These are phyloP conservation scores for Gephyroberyx darwinii DNA, from an alignment of 2,797 vertebrate species.

Conservation along the genomic window DNA sequence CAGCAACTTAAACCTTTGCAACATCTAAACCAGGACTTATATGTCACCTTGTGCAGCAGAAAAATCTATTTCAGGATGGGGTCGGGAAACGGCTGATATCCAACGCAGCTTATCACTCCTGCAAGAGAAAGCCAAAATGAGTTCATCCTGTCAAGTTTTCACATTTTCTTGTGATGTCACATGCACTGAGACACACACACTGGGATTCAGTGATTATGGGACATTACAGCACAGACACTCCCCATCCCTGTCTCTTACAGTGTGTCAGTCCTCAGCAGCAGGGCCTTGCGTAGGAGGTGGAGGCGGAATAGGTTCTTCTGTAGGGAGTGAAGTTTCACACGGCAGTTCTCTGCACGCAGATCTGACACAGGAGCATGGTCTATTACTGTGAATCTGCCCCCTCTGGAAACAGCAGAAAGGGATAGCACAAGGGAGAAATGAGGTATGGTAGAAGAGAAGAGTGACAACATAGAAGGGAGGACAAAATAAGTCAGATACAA, in stretches of 20 bases:
- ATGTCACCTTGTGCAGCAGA: slow-evolving; percentile 87
- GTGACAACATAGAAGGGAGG: slow-evolving; percentile 3
- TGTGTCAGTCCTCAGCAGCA: slow-evolving; percentile 90
- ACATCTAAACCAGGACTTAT: slow-evolving; percentile 3
- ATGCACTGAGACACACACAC: not conserved
- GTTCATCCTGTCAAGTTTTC: not conserved
- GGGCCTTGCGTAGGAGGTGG: slow-evolving; percentile 81
- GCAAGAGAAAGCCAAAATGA: slow-evolving; percentile 33
- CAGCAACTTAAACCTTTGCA: not conserved
- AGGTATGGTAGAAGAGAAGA: not conserved
- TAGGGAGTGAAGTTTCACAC: slow-evolving; percentile 89
- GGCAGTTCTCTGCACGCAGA: slow-evolving; percentile 90
- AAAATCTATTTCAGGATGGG: slow-evolving; percentile 86
- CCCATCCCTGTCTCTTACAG: slow-evolving; percentile 82
- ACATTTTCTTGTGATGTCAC: not conserved
- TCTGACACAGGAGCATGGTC: slow-evolving; percentile 89
- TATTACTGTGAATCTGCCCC: slow-evolving; percentile 90
- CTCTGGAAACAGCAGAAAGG: slow-evolving; percentile 62
- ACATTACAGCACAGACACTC: not conserved
- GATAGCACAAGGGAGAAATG: slow-evolving; percentile 11
- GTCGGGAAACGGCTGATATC: slow-evolving; percentile 92
- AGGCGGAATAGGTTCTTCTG: slow-evolving; percentile 93
- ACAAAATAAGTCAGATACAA: not conserved
- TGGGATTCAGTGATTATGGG: not conserved
- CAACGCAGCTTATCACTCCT: slow-evolving; percentile 97